Evolutionary conservation across 2,113 vertebrate genomes (phyloP), one percentile per base, ranked within the genome.

Genomic region (Erythrocebus patas): DNA sequence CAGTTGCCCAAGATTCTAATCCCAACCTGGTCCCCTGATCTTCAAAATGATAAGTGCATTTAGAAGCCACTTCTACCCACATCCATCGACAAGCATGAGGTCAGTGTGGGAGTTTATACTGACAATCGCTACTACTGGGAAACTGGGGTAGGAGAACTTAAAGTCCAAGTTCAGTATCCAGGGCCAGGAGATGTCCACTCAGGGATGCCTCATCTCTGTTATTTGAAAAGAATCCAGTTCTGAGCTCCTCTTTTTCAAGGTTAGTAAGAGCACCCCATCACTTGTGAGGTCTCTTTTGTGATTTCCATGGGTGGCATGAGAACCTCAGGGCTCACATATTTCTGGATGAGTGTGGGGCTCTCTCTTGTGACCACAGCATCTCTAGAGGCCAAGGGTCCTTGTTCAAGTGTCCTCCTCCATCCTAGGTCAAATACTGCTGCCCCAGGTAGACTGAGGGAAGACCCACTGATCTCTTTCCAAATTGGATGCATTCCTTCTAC

Each of bases 401-500:
- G 6, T 72, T 79, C 50, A 50, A 86, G 79, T 10, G 35, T 72
- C 85, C 40, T 43, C 20, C 40, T 45, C 43, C 59, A 20, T 23
- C 43, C 14, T 5, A 30, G 38, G 22, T 61, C 72, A 48, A 59
- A 10, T 23, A 8, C 38, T 57, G 13, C 38, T 40, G 8, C 61
- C 45, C 22, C 20, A 1, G 13, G 35, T 38, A 16, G 14, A 22
- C 17, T 48, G 12, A 79, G 48, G 76, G 30, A 23, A 95, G 57
- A 57, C 30, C 38, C 27, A 17, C 43, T 17, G 43, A 25, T 55
- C 18, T 80, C 57, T 83, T 61, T 32, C 57, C 25, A 38, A 82
- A 4, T 20, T 3, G 0, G 1, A 27, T 14, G 25, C 18, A 50
- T 32, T 3, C 0, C 25, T n/a, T 35, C 16, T 16, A 14, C 2